Evolutionary conservation across 1,140 invertebrate genomes (phyloP).

Genomic region (Melipona quadrifasciata): DNA sequence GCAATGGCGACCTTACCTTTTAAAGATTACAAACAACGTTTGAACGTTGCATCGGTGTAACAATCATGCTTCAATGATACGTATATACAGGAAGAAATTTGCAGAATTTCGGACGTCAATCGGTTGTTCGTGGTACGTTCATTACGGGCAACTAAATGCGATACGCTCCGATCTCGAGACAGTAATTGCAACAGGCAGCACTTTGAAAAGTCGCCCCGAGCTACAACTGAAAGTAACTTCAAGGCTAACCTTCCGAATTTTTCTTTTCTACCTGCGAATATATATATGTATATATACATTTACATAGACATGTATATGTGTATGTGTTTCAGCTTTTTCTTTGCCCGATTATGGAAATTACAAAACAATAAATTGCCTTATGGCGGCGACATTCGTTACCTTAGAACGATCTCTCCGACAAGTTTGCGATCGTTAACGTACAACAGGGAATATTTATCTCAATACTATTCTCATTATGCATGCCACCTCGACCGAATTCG

Average conservation of each 20-base stretch:
- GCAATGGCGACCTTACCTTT: slow-evolving; percentile 33
- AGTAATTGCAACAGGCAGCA: slow-evolving; percentile 15
- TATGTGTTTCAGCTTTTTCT: neutral
- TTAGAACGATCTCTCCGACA: neutral
- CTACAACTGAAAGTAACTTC: slow-evolving; percentile 27
- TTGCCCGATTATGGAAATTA: neutral
- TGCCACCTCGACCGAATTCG: neutral
- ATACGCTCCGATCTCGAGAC: neutral
- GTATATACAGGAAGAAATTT: neutral
- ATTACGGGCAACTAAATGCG: neutral
- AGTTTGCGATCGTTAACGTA: too few relatives aligned
- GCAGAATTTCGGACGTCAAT: neutral
- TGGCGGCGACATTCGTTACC: neutral
- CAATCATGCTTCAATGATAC: neutral
- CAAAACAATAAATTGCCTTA: neutral
- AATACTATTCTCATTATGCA: neutral
- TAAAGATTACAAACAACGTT: neutral
- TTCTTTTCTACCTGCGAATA: neutral
- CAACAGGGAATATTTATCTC: neutral
- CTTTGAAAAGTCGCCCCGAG: neutral
- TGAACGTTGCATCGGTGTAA: neutral
- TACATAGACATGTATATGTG: too few relatives aligned
- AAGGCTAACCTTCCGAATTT: slow-evolving; percentile 27
- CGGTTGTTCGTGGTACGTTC: neutral
- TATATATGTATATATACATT: neutral